Base-by-base conservation (phyloP, 2,888 invertebrate species). In the Entomobrya proxima region DNA sequence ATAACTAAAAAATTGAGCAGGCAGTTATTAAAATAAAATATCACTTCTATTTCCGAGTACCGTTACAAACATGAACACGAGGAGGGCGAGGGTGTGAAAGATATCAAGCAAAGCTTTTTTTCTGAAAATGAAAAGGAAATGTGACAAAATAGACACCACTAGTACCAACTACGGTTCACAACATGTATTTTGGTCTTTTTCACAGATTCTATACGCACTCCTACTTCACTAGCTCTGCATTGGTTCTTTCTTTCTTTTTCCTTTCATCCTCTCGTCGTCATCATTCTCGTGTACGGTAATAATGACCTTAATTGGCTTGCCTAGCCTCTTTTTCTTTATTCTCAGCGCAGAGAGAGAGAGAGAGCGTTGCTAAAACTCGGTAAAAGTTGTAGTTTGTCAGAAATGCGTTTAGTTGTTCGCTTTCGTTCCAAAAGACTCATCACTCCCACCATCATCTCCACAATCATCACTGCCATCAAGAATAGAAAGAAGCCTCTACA, bases 301-400 rank as follows among this genome's bases (percentile, higher is more conserved):
- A 72, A 80, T 80, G 80, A 80, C 72, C 80, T 80, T 80, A 80
- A 80, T 80, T 80, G 80, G 72, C 80, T 52, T 32, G 37, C 40
- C 69, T 69, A 40, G 37, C 44, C 37, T 69, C 52, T 30, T 61
- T 61, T 35, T 32, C 55, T 1, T 27, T 24, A 3, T 52, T n/a
- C n/a, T n/a, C n/a, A n/a, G n/a, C n/a, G n/a, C n/a, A n/a, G n/a
- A n/a, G n/a, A n/a, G n/a, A n/a, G n/a, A n/a, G n/a, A n/a, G n/a
- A 47, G 47, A 15, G 11, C n/a, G 47, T 47, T 47, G 47, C 13
- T n/a, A 44, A n/a, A 13, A 44, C 3, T n/a, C 11, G n/a, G 9
- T 44, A 44, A 13, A 5, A n/a, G 15, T 44, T 15, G 15, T 40
- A 11, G 6, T 40, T 9, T 40, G 9, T 13, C 44, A 9, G 27